phyloP scores from a whole-genome alignment of 2,888 invertebrate genomes.

The Carpatolechia fugitivella region DNA sequence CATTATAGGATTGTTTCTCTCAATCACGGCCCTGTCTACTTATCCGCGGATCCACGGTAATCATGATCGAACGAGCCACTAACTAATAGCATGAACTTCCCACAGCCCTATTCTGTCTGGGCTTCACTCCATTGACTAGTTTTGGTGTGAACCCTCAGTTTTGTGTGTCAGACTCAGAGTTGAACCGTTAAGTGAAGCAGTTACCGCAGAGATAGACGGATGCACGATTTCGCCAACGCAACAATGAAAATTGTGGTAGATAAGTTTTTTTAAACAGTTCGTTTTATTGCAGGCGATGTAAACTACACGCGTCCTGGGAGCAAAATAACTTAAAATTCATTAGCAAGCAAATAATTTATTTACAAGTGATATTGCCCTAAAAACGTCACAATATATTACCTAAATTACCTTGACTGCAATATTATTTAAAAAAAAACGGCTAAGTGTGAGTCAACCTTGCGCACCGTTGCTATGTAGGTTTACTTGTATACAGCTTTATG shows the following conservation, averaged over 20 bases:
- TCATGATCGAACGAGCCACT: constrained; percentile 11
- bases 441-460: too few species aligned
- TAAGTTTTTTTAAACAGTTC: constrained; percentile 38
- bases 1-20: constrained; percentile 3
- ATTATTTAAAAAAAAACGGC: too few species aligned
- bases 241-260: constrained; percentile 50
- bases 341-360: too few species aligned
- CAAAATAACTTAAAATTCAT: too few species aligned
- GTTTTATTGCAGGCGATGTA: background rate
- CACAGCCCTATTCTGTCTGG: constrained; percentile 16
- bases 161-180: constrained; percentile 59
- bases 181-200: constrained; percentile 64
- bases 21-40: constrained; percentile 7
- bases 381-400: too few species aligned
- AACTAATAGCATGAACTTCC: constrained; percentile 12
- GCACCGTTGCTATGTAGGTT: too few species aligned
- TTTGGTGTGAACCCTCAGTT: constrained; percentile 32
- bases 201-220: constrained; percentile 38
- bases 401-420: too few species aligned
- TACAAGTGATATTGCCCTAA: too few species aligned
- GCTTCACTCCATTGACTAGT: constrained; percentile 23
- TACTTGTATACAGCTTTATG: too few species aligned
- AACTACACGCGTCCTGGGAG: too few species aligned
- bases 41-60: background rate
- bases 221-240: constrained; percentile 53